Conservation (phyloP, 2,113 vertebrate species). For the Lagenorhynchus albirostris region DNA sequence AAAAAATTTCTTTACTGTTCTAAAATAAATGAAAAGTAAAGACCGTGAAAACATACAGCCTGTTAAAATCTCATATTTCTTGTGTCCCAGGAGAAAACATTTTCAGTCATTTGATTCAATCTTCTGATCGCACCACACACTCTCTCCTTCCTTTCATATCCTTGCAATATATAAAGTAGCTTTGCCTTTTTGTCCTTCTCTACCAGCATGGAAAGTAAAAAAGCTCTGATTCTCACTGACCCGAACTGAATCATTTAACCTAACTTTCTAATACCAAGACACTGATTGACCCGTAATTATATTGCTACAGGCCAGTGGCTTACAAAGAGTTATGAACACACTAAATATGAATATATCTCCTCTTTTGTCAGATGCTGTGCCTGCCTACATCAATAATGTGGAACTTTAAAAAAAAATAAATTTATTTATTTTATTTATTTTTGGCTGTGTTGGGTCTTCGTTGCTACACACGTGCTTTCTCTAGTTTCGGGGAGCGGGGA, state of each 20-base stretch:
- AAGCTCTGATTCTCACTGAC: not conserved
- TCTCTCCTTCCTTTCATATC: not conserved
- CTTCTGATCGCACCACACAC: not conserved
- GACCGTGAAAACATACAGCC: not conserved
- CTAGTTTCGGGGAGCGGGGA: too few relatives aligned
- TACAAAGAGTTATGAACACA: not conserved
- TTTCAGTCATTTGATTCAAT: not conserved
- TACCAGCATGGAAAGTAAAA: not conserved
- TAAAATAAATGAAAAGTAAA: not conserved
- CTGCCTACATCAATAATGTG: not conserved
- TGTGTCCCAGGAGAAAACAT: not conserved
- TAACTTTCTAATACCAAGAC: not conserved
- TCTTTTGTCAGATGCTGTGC: not conserved
- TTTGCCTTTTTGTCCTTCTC: not conserved
- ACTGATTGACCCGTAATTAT: not conserved
- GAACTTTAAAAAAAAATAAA: not conserved
- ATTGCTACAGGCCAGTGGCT: not conserved
- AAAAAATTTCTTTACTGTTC: not conserved
- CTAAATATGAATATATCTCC: not conserved
- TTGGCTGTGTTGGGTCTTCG: too few relatives aligned
- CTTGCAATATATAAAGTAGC: not conserved
- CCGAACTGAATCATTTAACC: slow-evolving; percentile 25
- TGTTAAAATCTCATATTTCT: not conserved
- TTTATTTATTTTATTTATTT: too few relatives aligned
- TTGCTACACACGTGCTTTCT: too few relatives aligned